phyloP scores from a whole-genome alignment of 2,888 invertebrate species.

The Nasonia oneida region DNA sequence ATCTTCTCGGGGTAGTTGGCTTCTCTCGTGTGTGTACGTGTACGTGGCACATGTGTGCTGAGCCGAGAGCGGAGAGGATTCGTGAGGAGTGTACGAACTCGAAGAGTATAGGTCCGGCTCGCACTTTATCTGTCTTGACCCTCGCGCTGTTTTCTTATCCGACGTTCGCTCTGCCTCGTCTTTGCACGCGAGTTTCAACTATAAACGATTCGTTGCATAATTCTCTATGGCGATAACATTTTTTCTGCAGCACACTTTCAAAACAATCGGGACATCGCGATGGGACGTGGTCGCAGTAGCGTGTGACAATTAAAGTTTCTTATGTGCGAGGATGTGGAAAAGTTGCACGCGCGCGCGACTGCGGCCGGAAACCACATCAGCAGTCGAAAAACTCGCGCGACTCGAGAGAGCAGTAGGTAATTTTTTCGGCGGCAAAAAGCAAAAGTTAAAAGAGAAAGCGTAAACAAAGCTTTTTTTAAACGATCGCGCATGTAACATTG shows the following conservation, averaged over 20 bases:
- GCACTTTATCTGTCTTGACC: constrained; percentile 20
- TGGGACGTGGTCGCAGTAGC: background rate
- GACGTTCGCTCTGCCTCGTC: background rate
- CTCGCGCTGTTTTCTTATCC: constrained; percentile 8
- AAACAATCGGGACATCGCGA: background rate
- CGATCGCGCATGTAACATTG: background rate
- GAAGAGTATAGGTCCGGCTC: constrained; percentile 35
- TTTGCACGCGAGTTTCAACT: background rate
- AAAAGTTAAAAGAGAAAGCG: constrained; percentile 4
- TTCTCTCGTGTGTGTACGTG: constrained; percentile 4
- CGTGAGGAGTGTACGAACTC: constrained; percentile 29
- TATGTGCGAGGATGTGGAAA: background rate
- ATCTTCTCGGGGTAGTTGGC: constrained; percentile 30
- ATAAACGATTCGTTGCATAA: background rate
- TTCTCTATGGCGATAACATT: background rate
- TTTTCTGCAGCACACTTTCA: background rate
- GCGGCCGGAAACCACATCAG: background rate
- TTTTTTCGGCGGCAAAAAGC: background rate
- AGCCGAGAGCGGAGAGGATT: constrained; percentile 12
- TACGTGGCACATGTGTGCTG: background rate
- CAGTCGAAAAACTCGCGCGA: background rate
- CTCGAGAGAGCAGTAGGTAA: background rate
- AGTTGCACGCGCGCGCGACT: background rate
- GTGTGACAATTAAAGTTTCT: constrained; percentile 3
- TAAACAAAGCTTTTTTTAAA: background rate